These are phyloP conservation scores for Cheumatopsyche charites DNA, from an alignment of 1,140 invertebrate species.

Conservation along the genomic window DNA sequence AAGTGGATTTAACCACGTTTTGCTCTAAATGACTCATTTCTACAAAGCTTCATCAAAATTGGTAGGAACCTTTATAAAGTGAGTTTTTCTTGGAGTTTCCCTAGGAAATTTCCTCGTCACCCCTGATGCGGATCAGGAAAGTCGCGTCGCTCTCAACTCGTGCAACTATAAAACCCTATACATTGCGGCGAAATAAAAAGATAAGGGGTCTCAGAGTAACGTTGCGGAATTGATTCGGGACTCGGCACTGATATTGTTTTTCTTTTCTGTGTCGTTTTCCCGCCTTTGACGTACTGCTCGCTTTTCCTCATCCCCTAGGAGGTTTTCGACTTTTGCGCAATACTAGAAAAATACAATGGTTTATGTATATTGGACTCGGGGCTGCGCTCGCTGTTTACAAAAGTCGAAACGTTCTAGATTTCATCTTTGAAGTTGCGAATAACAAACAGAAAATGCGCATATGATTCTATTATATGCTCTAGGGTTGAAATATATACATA, in stretches of 20 bases:
- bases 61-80: too few species aligned
- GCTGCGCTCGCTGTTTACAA: too few species aligned
- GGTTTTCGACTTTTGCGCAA: background rate
- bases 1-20: too few species aligned
- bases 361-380: too few species aligned
- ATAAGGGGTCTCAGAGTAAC: slow-evolving; percentile 16
- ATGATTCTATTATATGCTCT: too few species aligned
- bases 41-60: too few species aligned
- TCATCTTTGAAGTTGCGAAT: too few species aligned
- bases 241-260: slow-evolving; percentile 11
- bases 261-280: background rate
- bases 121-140: slow-evolving; percentile 10
- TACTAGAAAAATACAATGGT: background rate
- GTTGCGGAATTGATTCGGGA: slow-evolving; percentile 17
- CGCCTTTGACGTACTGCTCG: background rate
- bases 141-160: background rate
- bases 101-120: background rate
- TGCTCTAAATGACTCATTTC: too few species aligned
- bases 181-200: slow-evolving; percentile 14
- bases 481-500: too few species aligned
- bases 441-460: too few species aligned
- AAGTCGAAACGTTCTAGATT: too few species aligned
- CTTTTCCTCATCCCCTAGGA: background rate
- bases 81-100: too few species aligned
- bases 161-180: slow-evolving; percentile 8